phyloP scores from a whole-genome alignment of 2,888 invertebrate genomes.

The Leucoptera coffeella region DNA sequence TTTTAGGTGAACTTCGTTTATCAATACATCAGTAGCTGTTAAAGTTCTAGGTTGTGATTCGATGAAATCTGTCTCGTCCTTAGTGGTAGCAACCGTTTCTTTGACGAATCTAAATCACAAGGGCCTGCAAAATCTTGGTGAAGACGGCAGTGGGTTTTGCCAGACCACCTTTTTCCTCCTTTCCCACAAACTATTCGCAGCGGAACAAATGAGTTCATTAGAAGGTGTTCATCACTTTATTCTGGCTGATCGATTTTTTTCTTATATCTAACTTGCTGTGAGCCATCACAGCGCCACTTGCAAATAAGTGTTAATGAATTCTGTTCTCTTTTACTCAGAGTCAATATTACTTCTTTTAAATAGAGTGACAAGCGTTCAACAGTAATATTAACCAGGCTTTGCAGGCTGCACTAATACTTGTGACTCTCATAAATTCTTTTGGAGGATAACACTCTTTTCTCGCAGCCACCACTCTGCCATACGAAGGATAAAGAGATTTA shows the following conservation, averaged over 20 bases:
- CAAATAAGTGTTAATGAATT: neutral
- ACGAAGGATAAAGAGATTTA: neutral
- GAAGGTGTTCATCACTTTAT: neutral
- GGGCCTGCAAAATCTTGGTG: constrained; percentile 7
- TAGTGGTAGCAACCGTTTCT: too few relatives aligned
- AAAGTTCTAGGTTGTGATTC: neutral
- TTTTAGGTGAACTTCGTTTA: too few relatives aligned
- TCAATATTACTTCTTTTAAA: neutral
- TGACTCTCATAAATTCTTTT: constrained; percentile 3
- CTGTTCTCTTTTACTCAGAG: neutral
- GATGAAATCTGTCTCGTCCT: too few relatives aligned
- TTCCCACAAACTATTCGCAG: neutral
- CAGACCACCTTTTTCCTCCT: too few relatives aligned
- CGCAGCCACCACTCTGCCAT: neutral
- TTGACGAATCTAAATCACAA: too few relatives aligned
- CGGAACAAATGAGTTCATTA: neutral
- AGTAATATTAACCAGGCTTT: constrained; percentile 6
- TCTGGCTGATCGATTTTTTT: neutral
- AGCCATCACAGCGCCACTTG: constrained; percentile 10
- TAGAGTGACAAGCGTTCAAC: constrained; percentile 6
- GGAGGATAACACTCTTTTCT: constrained; percentile 7
- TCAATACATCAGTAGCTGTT: neutral
- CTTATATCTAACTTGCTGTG: constrained; percentile 7
- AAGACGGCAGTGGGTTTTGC: constrained; percentile 9
- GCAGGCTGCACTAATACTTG: constrained; percentile 4